Percentiles rank a stretch among this genome's conserved stretches.
Evolutionary conservation across 2,888 invertebrate genomes (phyloP).

Genomic region (Pristionchus arcanus): DNA sequence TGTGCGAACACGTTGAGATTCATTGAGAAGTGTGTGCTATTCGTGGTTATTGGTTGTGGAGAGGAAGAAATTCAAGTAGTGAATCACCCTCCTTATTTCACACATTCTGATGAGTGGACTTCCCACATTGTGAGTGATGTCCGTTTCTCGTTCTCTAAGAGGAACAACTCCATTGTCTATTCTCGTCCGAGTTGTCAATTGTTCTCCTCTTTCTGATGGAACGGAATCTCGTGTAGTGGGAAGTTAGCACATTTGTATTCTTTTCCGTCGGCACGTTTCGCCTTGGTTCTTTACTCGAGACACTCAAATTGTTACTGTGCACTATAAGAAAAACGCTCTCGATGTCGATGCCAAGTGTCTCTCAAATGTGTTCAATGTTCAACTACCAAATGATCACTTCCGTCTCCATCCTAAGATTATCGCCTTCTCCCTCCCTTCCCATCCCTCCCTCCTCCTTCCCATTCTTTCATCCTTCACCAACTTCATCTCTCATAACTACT

Average conservation of each 20-base stretch:
- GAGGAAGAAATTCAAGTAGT: background rate
- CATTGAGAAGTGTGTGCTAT: background rate
- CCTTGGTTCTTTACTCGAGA: background rate
- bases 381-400: no score
- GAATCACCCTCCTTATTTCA: background rate
- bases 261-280: background rate
- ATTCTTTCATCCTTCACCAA: background rate
- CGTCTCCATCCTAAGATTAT: background rate
- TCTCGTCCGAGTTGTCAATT: background rate
- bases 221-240: background rate
- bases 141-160: background rate
- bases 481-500: conserved; percentile 13
- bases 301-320: no score
- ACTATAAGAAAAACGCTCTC: no score
- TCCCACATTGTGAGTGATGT: background rate
- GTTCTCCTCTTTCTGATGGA: background rate
- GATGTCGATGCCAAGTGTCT: no score
- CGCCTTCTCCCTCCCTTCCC: background rate
- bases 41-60: background rate
- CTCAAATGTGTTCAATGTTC: no score
- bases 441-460: background rate
- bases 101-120: conserved; percentile 9
- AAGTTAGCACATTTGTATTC: background rate
- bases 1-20: background rate
- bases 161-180: background rate